phyloP scores from a whole-genome alignment of 2,797 vertebrate species.

The Martes flavigula region DNA sequence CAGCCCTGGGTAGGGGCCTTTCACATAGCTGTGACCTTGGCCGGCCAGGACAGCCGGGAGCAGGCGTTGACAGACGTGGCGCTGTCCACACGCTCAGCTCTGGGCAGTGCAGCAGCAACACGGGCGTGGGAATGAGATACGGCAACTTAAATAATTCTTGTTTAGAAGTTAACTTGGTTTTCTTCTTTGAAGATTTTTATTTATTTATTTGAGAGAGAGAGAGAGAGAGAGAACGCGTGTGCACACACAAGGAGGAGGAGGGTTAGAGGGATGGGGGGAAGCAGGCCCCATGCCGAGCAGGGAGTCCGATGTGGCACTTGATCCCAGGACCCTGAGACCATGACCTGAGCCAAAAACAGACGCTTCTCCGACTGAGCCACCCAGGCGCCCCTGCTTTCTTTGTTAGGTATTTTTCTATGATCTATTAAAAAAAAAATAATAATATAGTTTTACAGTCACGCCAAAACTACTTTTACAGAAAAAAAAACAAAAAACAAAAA shows the following conservation, averaged over 20 bases:
- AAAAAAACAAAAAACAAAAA: not conserved
- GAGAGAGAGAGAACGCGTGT: not conserved
- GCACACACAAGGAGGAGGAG: not conserved
- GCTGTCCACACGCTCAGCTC: not conserved
- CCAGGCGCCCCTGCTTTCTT: not conserved
- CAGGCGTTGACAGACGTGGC: accelerated
- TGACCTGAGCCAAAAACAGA: not conserved
- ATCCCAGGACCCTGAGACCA: not conserved
- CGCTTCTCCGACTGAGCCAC: accelerated
- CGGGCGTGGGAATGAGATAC: not conserved
- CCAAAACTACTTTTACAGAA: not conserved
- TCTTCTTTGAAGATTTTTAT: not conserved
- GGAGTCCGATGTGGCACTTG: accelerated
- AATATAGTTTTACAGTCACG: not conserved
- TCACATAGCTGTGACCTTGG: not conserved
- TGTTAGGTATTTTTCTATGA: not conserved
- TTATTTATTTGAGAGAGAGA: not conserved
- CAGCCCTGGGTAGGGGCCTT: no score
- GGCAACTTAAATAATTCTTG: not conserved
- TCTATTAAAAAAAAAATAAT: no score
- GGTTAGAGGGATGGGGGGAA: not conserved
- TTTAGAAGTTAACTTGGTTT: not conserved
- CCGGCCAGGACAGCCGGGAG: not conserved
- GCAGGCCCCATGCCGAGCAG: accelerated
- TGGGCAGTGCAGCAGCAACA: not conserved